These are phyloP conservation scores for Xiphophorus birchmanni DNA, from an alignment of 2,797 vertebrate genomes.

Conservation along the genomic window DNA sequence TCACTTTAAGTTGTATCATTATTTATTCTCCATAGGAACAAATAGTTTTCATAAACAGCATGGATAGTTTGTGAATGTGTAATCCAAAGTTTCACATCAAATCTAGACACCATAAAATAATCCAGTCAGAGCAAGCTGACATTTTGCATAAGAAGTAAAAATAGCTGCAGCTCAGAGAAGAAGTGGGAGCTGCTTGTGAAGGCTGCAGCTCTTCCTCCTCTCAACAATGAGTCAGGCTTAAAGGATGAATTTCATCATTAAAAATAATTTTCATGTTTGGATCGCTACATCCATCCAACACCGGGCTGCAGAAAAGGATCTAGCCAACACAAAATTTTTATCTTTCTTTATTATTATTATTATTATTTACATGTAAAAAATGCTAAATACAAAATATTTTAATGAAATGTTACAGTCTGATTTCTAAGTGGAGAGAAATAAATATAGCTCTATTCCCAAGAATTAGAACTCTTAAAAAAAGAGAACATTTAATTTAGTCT, in stretches of 20 bases:
- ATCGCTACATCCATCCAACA: neutral
- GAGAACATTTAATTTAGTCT: too few relatives aligned
- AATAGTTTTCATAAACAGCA: neutral
- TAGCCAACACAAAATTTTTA: too few relatives aligned
- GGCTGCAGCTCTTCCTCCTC: neutral
- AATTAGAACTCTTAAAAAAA: too few relatives aligned
- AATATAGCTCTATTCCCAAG: too few relatives aligned
- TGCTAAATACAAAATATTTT: too few relatives aligned
- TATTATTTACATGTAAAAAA: too few relatives aligned
- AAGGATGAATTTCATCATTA: neutral
- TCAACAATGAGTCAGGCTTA: neutral
- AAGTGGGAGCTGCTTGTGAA: slow-evolving; percentile 5
- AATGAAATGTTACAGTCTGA: neutral
- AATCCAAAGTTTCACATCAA: neutral
- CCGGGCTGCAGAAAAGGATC: neutral
- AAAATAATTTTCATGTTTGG: neutral
- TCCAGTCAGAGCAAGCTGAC: neutral
- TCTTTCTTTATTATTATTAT: too few relatives aligned
- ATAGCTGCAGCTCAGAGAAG: neutral
- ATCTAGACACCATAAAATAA: neutral
- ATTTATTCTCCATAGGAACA: neutral
- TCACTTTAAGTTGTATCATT: neutral
- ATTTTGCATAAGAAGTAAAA: slow-evolving; percentile 1
- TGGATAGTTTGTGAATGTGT: neutral
- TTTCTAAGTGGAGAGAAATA: too few relatives aligned